Base-by-base conservation (phyloP, 2,888 invertebrate species). In the Amorpha juglandis region DNA sequence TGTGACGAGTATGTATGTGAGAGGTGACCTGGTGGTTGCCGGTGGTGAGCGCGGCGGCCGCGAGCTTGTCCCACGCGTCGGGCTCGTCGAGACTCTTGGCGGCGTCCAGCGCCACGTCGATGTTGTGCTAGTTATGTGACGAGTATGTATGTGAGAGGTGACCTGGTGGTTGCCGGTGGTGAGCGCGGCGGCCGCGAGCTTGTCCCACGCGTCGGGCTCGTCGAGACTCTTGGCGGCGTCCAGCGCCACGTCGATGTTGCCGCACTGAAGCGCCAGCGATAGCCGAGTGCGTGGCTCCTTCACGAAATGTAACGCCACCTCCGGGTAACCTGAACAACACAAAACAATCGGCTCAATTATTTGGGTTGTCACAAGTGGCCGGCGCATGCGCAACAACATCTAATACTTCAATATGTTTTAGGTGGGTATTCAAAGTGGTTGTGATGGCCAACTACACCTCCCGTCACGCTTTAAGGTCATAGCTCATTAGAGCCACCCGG, bases 221-320 rank as follows among this genome's bases (percentile, higher is more conserved):
- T 99, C 99, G 45, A 99, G 86, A 0, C 97, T 96, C 86, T 98
- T 97, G 0, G 99, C 99, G 0, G 99, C 99, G 83, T 99, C 99
- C 21, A 99, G 86, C 0, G 99, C 99, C 66, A 98, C 98, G 86
- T 99, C 99, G 74, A 99, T 98, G 88, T 99, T 99, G 0, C 99
- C 99, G 87, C 99, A 99, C 88, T 99, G 99, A 42, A 99, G 90
- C 0, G 99, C 99, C 67, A 99, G 90, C 0, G 98, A 97, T 81
- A 99, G 98, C 21, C 99, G 95, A 0, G 99, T 99, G 84, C 99
- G 99, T 72, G 99, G 98, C 86, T 99, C 99, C 88, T 99, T 99
- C 1, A 99, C 99, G 91, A 99, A 99, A 90, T 99, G 99, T 6
- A 99, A 94, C 0, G 99, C 99, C 11, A 99, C 99, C 91, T 99